Conservation (phyloP, 1,140 invertebrate genomes). For the Metopolophium dirhodum region DNA sequence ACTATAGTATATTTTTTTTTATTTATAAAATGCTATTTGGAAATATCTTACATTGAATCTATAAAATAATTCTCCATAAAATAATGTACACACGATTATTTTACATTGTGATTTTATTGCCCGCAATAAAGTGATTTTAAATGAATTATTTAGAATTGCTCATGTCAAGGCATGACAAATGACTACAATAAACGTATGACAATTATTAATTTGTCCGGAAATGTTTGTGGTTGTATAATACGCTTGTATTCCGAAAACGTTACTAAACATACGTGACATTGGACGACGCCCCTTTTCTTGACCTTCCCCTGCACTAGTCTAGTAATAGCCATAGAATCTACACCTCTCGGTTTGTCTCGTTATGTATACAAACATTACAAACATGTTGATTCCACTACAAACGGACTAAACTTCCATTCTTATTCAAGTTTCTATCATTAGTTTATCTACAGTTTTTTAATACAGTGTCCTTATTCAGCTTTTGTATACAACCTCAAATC, state of each 20-base stretch:
- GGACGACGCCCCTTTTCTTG: slow-evolving; percentile 16
- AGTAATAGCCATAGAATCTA: neutral
- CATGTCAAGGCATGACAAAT: neutral
- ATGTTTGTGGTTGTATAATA: neutral
- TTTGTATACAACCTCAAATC: neutral
- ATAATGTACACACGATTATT: neutral
- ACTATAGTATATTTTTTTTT: neutral
- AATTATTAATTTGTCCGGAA: neutral
- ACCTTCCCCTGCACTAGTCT: neutral
- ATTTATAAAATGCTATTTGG: neutral
- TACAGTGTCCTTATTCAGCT: neutral
- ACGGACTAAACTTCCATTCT: neutral
- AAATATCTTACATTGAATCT: neutral
- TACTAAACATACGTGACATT: neutral
- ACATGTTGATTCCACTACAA: neutral
- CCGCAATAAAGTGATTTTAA: neutral
- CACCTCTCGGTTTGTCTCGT: neutral
- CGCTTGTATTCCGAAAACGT: neutral
- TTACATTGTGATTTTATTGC: neutral
- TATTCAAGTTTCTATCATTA: neutral
- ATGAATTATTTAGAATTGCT: neutral
- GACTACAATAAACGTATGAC: no score
- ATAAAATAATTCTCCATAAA: neutral
- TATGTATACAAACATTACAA: neutral
- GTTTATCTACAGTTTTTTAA: neutral